phyloP scores from a whole-genome alignment of 2,888 invertebrate species.

The Eueremaeus valkanovi region DNA sequence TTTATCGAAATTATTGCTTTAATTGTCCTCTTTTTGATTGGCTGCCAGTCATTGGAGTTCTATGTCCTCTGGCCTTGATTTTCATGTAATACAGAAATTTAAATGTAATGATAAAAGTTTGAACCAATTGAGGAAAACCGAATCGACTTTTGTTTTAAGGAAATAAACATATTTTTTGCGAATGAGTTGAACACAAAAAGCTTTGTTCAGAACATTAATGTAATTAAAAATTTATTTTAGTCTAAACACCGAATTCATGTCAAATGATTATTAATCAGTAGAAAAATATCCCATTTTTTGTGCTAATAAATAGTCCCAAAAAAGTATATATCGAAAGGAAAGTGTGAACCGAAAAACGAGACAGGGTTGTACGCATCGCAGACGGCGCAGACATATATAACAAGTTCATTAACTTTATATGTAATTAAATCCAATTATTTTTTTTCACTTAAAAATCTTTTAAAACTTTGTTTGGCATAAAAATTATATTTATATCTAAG shows the following conservation, averaged over 20 bases:
- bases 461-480: not conserved
- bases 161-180: not conserved
- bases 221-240: not conserved
- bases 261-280: not conserved
- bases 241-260: not conserved
- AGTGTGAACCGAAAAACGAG: not conserved
- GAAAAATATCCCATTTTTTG: not conserved
- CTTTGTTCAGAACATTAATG: not conserved
- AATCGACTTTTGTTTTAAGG: not conserved
- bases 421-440: slow-evolving; percentile 18
- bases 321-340: not conserved
- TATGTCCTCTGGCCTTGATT: slow-evolving; percentile 33
- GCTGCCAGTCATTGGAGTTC: slow-evolving; percentile 7
- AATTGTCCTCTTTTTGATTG: not conserved
- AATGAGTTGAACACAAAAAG: not conserved
- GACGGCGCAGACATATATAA: slow-evolving; percentile 20
- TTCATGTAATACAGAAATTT: not conserved
- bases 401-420: slow-evolving; percentile 20
- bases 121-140: slow-evolving; percentile 2
- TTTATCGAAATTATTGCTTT: not conserved
- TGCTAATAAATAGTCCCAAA: not conserved
- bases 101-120: not conserved
- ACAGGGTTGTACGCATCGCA: slow-evolving; percentile 4
- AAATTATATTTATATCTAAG: not conserved
- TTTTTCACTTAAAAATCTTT: not conserved